phyloP scores from a whole-genome alignment of 1,140 invertebrate genomes.

The Temnothorax nylanderi region DNA sequence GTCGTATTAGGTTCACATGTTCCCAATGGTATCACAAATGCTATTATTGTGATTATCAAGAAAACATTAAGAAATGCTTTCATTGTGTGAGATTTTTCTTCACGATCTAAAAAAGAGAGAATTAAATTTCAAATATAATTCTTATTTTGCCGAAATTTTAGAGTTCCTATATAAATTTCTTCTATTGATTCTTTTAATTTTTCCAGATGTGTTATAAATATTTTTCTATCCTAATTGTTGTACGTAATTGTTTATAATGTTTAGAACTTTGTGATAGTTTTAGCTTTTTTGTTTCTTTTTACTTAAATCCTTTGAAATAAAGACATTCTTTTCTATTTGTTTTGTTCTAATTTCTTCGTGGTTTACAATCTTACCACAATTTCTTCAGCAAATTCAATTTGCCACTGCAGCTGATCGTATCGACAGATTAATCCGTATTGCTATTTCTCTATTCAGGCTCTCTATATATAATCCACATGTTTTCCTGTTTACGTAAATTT shows the following conservation, averaged over 20 bases:
- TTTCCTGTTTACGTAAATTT: background rate
- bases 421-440: background rate
- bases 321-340: background rate
- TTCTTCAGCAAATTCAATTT: background rate
- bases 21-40: background rate
- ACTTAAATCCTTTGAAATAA: background rate
- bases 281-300: background rate
- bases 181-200: background rate
- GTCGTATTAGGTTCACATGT: background rate
- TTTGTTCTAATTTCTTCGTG: background rate
- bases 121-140: background rate
- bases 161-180: background rate
- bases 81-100: background rate
- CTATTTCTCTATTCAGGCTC: background rate
- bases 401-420: background rate
- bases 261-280: background rate
- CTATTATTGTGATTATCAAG: background rate
- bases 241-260: background rate
- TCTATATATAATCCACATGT: background rate
- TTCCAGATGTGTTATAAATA: background rate
- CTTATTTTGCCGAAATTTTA: background rate
- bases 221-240: background rate
- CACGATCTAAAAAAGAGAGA: background rate
- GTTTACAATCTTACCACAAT: conserved; percentile 17
- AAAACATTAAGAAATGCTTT: background rate